Evolutionary conservation across 53 echinoderm and acorn worm species (phyloP), one percentile per base, ranked within the genome.

Genomic region (Echinarachnius parma): DNA sequence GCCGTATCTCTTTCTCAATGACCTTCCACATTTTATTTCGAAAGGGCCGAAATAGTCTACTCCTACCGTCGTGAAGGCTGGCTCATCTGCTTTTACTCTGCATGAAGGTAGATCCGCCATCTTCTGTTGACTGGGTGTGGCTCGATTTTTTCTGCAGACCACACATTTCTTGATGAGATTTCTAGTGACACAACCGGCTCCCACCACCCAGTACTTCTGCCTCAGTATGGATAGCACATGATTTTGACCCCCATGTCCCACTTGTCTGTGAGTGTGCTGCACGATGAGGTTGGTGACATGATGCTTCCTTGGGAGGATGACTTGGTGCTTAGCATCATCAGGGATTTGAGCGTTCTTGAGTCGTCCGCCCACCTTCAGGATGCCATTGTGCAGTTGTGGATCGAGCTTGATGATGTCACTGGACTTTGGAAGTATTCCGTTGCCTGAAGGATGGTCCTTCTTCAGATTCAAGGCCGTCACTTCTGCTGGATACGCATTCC

Each of bases 51-150:
- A 78, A 71, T 9, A 56, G 72, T 89, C 90, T 31, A 85, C 21
- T 11, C 90, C 68, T 0, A 49, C 50, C 11, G 42, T 28, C 15
- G 85, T 78, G 44, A 89, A 89, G 18, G 82, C 52, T n/a, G 78
- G 78, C 18, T 81, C 56, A 35, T 63, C 52, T 59, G 84, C 48
- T 22, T 13, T 29, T 22, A 82, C 68, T n/a, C 82, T 50, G 24
- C 45, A 28, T 11, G 34, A 27, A 52, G 82, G 86, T 21, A 82
- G 62, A 47, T 90, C 82, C 16, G 86, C 75, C 82, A 87, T 87
- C 27, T 78, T 81, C 54, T 87, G 87, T 18, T 58, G 34, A 16
- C 59, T 37, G 21, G 50, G 8, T 39, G 18, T 53, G 4, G 59
- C 63, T 28, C 65, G 53, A 14, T 48, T 21, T 25, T 46, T 84